Evolutionary conservation across 2,797 vertebrate species (phyloP).

Genomic region (Cirrhinus mrigala): DNA sequence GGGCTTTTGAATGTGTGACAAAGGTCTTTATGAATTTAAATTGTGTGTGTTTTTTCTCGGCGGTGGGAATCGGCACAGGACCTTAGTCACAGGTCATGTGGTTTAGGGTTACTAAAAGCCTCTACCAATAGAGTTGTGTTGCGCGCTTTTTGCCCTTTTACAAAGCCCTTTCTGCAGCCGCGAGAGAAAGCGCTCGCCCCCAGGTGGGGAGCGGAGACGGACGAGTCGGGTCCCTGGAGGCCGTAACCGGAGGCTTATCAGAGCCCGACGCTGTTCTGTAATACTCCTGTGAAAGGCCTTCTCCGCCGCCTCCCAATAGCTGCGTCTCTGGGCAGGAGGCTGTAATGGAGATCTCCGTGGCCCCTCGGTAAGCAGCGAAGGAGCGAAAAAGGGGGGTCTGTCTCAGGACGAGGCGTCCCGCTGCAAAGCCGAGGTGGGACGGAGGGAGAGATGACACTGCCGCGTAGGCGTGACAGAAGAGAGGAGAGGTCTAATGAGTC

Average conservation of each 20-base stretch:
- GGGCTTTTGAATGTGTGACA: slow-evolving; percentile 67
- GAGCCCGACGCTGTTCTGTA: slow-evolving; percentile 79
- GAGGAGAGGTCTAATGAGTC: slow-evolving; percentile 46
- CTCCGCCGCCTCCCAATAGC: slow-evolving; percentile 81
- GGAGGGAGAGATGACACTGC: slow-evolving; percentile 31
- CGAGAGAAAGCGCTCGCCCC: slow-evolving; percentile 77
- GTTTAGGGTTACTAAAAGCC: slow-evolving; percentile 85
- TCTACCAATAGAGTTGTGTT: slow-evolving; percentile 75
- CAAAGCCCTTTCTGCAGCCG: slow-evolving; percentile 77
- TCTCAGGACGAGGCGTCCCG: slow-evolving; percentile 50
- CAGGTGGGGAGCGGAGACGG: slow-evolving; percentile 74
- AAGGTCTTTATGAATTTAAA: slow-evolving; percentile 73
- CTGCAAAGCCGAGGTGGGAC: slow-evolving; percentile 28
- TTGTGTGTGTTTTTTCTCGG: slow-evolving; percentile 65
- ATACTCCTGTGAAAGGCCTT: slow-evolving; percentile 87
- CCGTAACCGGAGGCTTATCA: slow-evolving; percentile 83
- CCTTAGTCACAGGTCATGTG: slow-evolving; percentile 82
- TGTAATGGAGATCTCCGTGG: slow-evolving; percentile 72
- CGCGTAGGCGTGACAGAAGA: slow-evolving; percentile 50
- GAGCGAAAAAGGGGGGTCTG: slow-evolving; percentile 59
- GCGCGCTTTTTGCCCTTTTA: slow-evolving; percentile 75
- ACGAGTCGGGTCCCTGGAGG: slow-evolving; percentile 79
- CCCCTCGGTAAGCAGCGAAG: slow-evolving; percentile 63
- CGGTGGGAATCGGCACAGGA: slow-evolving; percentile 81
- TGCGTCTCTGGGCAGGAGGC: slow-evolving; percentile 76